phyloP scores from a whole-genome alignment of 37 sponge, comb jelly and placozoan species.

The Oopsacas minuta region DNA sequence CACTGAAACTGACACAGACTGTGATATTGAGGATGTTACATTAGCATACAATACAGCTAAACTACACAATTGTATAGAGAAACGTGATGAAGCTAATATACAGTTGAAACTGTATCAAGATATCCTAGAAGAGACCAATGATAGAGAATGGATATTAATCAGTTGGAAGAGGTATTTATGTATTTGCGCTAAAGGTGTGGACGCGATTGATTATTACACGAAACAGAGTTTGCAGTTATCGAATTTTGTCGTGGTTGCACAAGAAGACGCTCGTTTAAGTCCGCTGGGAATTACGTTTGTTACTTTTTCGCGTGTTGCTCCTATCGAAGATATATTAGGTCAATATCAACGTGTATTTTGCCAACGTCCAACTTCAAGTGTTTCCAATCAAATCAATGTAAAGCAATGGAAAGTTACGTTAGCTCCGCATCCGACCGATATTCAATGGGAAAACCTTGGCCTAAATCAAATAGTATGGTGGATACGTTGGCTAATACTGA shows the following conservation, averaged over 20 bases:
- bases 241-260: background rate
- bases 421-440: background rate
- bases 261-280: background rate
- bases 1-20: background rate
- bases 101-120: background rate
- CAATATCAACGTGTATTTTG: background rate
- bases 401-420: background rate
- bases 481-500: background rate
- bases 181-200: background rate
- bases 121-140: background rate
- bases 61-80: background rate
- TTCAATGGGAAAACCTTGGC: slow-evolving; percentile 13
- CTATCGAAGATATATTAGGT: background rate
- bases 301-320: background rate
- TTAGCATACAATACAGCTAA: background rate
- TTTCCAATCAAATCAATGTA: background rate
- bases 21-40: background rate
- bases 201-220: background rate
- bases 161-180: background rate
- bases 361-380: background rate
- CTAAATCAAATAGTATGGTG: background rate
- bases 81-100: background rate
- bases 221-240: background rate
- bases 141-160: slow-evolving; percentile 14
- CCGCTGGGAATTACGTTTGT: slow-evolving; percentile 5